phyloP scores from a whole-genome alignment of 1,140 invertebrate species.

The Danaus melanippus region DNA sequence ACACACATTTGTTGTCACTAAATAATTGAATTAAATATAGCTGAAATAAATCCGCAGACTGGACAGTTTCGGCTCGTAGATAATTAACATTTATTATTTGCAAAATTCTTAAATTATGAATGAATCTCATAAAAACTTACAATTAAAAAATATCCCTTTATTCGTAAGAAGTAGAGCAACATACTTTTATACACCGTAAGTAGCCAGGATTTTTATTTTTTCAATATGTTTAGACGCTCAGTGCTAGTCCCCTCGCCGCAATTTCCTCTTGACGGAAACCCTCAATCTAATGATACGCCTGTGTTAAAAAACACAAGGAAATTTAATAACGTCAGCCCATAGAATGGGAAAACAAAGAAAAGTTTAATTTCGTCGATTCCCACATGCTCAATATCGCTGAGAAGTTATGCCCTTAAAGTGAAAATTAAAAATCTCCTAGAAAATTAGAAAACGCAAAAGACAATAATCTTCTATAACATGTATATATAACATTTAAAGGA shows the following conservation, averaged over 20 bases:
- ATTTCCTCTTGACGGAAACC: conserved; percentile 71
- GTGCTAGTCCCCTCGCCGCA: conserved; percentile 57
- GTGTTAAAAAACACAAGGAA: conserved; percentile 73
- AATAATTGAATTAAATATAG: conserved; percentile 5
- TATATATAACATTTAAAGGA: not conserved
- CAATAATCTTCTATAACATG: no score
- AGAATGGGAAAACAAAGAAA: conserved; percentile 67
- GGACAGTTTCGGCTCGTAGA: no score
- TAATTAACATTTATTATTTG: no score
- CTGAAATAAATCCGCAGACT: no score
- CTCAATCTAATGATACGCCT: conserved; percentile 73
- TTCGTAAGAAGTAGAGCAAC: conserved; percentile 35
- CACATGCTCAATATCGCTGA: conserved; percentile 66
- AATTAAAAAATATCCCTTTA: not conserved
- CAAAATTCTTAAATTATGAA: no score
- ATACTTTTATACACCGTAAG: conserved; percentile 33
- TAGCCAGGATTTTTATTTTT: conserved; percentile 69
- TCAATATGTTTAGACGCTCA: conserved; percentile 69
- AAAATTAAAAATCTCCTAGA: conserved; percentile 41
- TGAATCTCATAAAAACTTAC: no score
- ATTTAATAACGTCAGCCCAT: conserved; percentile 69
- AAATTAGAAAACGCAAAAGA: conserved; percentile 4
- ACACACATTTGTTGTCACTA: conserved; percentile 7
- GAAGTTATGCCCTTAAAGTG: conserved; percentile 40
- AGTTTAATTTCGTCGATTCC: conserved; percentile 69